A percentile compares a stretch with the other conserved stretches of the same genome.
Evolutionary conservation across 2,113 vertebrate genomes (phyloP).

Genomic region (Scortum barcoo): DNA sequence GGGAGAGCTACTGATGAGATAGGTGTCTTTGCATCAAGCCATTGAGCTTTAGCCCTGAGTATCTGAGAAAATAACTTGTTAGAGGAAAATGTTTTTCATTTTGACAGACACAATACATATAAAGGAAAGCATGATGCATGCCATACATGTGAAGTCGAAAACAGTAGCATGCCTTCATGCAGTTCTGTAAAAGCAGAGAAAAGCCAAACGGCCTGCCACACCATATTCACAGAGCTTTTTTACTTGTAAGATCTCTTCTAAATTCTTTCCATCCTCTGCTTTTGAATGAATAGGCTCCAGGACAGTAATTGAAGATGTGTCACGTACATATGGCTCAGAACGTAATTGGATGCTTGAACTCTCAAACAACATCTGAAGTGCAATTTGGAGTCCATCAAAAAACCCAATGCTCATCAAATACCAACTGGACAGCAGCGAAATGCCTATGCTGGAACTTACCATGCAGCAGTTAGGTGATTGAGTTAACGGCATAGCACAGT

Average conservation of each 20-base stretch:
- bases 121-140: background rate
- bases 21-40: conserved; percentile 11
- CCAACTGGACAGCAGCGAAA: conserved; percentile 58
- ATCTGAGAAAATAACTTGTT: background rate
- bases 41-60: conserved; percentile 6
- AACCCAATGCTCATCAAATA: conserved; percentile 56
- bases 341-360: conserved; percentile 66
- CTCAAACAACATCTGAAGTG: conserved; percentile 72
- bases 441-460: conserved; percentile 54
- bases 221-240: background rate
- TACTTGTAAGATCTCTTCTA: background rate
- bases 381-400: conserved; percentile 71
- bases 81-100: background rate
- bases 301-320: conserved; percentile 67
- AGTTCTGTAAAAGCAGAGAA: background rate
- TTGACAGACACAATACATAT: background rate
- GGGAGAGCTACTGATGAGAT: conserved; percentile 21
- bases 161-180: background rate
- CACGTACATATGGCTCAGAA: conserved; percentile 50
- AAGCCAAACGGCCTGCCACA: background rate
- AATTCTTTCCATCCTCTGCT: conserved; percentile 2
- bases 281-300: conserved; percentile 34
- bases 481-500: conserved; percentile 69
- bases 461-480: conserved; percentile 57
- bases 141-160: background rate